Evolutionary conservation across 2,113 vertebrate genomes (phyloP).

Genomic region (Albula glossodonta): DNA sequence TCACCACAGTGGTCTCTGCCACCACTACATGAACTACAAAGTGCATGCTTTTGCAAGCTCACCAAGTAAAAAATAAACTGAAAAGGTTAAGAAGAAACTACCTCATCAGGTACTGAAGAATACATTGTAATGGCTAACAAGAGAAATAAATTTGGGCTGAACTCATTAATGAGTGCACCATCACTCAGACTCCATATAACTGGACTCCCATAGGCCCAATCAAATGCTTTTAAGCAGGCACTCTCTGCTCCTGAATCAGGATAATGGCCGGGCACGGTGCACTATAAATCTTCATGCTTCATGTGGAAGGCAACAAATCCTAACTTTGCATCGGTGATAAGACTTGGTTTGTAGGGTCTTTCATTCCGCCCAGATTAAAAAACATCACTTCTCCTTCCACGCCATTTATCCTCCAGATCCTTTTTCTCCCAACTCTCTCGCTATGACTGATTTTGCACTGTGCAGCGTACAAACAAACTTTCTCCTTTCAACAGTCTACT

Average conservation of each 20-base stretch:
- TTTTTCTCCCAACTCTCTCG: too few species aligned
- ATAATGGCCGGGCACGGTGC: not conserved
- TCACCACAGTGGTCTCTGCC: not conserved
- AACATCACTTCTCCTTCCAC: too few species aligned
- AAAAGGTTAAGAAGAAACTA: too few species aligned
- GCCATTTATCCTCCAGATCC: too few species aligned
- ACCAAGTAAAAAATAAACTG: not conserved
- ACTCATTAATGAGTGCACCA: not conserved
- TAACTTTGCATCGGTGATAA: not conserved
- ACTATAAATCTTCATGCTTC: not conserved
- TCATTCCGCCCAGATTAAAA: not conserved
- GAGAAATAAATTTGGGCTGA: not conserved
- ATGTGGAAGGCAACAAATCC: not conserved
- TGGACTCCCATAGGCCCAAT: not conserved
- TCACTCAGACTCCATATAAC: not conserved
- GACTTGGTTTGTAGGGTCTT: not conserved
- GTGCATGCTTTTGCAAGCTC: too few species aligned
- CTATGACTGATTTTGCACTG: not conserved
- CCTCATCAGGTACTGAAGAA: not conserved
- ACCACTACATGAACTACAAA: too few species aligned
- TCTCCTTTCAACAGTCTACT: slow-evolving; percentile 16
- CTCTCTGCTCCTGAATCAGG: not conserved
- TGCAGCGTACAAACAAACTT: not conserved
- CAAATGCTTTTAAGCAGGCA: not conserved
- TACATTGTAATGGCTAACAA: not conserved